Base-by-base conservation (phyloP, 1,140 invertebrate species). In the Listronotus bonariensis region DNA sequence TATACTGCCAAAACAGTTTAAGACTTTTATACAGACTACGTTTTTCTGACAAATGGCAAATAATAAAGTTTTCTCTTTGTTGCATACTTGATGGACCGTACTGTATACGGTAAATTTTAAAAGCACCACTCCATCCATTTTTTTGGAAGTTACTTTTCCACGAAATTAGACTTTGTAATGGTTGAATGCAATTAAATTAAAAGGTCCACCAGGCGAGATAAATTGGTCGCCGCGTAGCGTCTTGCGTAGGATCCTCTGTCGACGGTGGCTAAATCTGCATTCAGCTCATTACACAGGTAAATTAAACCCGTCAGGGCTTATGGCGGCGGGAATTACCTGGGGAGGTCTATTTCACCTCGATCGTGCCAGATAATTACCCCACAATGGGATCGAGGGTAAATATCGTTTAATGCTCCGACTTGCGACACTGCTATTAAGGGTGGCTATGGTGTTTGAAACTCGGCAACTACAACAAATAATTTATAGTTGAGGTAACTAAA, bases 251-350 rank as follows among this genome's bases (percentile, higher is more conserved):
- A 45, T 40, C 55, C 60, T 48, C 12, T 36, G 55, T 62, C 52
- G 59, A 49, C 54, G 64, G 54, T 46, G 64, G 49, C 54, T 20
- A 66, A 60, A 70, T 71, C 71, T 66, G 68, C 69, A 75, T 76
- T 67, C 72, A 77, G 68, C 71, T 77, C 75, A 77, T 77, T 77
- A 76, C 69, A 65, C 73, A 77, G 75, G 75, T 77, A 77, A 77
- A 77, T 77, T 77, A 77, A 76, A 77, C 70, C 66, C 51, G 64
- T 55, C 54, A 40, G 57, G 52, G 56, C 56, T 66, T 60, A 60
- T 20, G 68, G 55, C 53, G 55, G 40, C 41, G 46, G 40, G 60
- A 67, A 73, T 76, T 68, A 76, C 75, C 75, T 76, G 75, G 75
- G 75, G 72, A 72, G 68, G 64, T 59, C 62, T 65, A 62, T 63